These are phyloP conservation scores for Euthynnus affinis DNA, from an alignment of 2,797 vertebrate genomes.

Conservation along the genomic window DNA sequence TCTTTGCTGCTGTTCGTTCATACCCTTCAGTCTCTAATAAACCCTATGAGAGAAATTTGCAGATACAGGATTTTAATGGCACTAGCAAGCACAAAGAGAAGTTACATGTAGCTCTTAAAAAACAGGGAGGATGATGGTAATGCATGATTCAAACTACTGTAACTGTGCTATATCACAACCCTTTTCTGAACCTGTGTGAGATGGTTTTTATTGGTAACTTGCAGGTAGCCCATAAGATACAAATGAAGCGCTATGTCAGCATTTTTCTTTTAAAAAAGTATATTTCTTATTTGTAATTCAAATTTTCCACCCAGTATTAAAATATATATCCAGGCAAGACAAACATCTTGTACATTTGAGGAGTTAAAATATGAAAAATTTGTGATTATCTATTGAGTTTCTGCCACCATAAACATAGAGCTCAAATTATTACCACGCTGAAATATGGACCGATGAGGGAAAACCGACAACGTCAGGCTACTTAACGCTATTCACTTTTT, in stretches of 20 bases:
- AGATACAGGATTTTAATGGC: slow-evolving; percentile 84
- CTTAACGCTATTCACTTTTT: slow-evolving; percentile 41
- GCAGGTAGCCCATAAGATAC: slow-evolving; percentile 31
- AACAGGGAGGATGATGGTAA: slow-evolving; percentile 61
- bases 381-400: slow-evolving; percentile 4
- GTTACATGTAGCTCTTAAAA: slow-evolving; percentile 71
- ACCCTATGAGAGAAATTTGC: slow-evolving; percentile 88
- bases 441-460: slow-evolving; percentile 40
- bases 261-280: slow-evolving; percentile 24
- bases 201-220: slow-evolving; percentile 38
- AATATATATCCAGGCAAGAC: slow-evolving; percentile 24
- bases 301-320: slow-evolving; percentile 2
- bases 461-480: slow-evolving; percentile 48
- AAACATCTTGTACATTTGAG: slow-evolving; percentile 25
- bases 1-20: slow-evolving; percentile 94
- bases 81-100: slow-evolving; percentile 79
- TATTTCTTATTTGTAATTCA: slow-evolving; percentile 23
- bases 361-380: slow-evolving; percentile 23
- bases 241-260: slow-evolving; percentile 28
- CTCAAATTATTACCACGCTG: slow-evolving; percentile 44
- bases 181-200: slow-evolving; percentile 24
- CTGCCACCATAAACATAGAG: slow-evolving; percentile 40
- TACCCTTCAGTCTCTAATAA: slow-evolving; percentile 90
- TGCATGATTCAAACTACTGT: slow-evolving; percentile 69
- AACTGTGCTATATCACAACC: slow-evolving; percentile 50